Evolutionary conservation across 2,888 invertebrate genomes (phyloP), one percentile per base, ranked within the genome.

Genomic region (Tupiocoris notatus): DNA sequence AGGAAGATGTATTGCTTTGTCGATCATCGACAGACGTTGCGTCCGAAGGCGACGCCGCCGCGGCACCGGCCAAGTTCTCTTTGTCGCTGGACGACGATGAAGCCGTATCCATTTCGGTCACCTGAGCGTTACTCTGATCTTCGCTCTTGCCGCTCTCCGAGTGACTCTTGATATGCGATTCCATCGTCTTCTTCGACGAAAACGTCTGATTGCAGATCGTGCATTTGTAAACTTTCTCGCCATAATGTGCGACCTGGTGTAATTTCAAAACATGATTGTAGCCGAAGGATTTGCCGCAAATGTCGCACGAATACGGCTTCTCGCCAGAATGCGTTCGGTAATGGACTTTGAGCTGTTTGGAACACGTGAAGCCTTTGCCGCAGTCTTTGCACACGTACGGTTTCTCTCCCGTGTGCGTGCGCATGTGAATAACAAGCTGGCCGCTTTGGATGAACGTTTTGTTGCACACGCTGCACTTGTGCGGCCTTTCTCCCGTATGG

Each of bases 361-460:
- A 94, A 84, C 95, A 95, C 1, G 95, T 95, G 85, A 95, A 95
- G 2, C 94, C 94, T 83, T 95, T 95, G 66, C 91, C 92, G 83
- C 95, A 95, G 84, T 93, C 84, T 83, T 89, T 87, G 80, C 89
- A 89, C 1, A 90, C 90, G 83, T 94, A 95, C 0, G 94, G 94
- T 82, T 94, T 94, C 84, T 93, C 93, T 0, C 91, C 93, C 0
- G 95, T 95, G 83, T 94, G 95, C 0, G 95, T 94, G 70, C 95
- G 87, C 87, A 94, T 92, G 83, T 95, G 95, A 80, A 95, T 95
- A 0, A 95, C 95, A 81, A 95, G 85, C 82, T 95, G 95, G 0
- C 95, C 95, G 12, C 93, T 93, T 83, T 95, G 95, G 74, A 95
- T 95, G 83, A 95, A 95, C 0, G 94, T 95, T 84, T 95, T 95